phyloP scores from a whole-genome alignment of 2,113 vertebrate species.

The Seriola dumerili region DNA sequence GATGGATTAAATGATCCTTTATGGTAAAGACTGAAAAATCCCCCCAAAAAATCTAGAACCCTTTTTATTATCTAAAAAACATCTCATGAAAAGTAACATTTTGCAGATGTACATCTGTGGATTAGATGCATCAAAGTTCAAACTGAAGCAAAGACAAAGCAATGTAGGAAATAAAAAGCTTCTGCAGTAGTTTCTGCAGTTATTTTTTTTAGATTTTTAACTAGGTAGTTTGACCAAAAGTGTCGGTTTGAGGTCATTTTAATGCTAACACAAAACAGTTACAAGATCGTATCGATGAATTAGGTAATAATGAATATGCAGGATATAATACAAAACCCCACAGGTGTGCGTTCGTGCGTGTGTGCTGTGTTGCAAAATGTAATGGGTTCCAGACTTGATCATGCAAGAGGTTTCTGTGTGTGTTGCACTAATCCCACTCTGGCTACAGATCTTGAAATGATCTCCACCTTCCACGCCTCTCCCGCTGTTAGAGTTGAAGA shows the following conservation, averaged over 20 bases:
- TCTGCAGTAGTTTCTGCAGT: too few species aligned
- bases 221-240: not conserved
- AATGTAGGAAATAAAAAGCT: not conserved
- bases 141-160: not conserved
- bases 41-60: too few species aligned
- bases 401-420: not conserved
- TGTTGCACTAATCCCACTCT: too few species aligned
- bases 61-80: too few species aligned
- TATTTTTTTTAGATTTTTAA: not conserved
- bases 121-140: not conserved
- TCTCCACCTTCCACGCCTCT: too few species aligned
- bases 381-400: constrained; percentile 20
- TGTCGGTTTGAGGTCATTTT: not conserved
- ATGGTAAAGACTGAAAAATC: too few species aligned
- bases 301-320: not conserved
- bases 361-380: not conserved
- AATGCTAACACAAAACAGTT: not conserved
- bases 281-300: not conserved
- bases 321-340: not conserved
- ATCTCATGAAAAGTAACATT: not conserved
- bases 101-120: not conserved
- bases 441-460: too few species aligned
- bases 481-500: too few species aligned
- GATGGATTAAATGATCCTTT: too few species aligned
- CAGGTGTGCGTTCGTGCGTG: not conserved